Evolutionary conservation across 2,888 invertebrate species (phyloP), one percentile per base, ranked within the genome.

Genomic region (Ophion slaviceki): DNA sequence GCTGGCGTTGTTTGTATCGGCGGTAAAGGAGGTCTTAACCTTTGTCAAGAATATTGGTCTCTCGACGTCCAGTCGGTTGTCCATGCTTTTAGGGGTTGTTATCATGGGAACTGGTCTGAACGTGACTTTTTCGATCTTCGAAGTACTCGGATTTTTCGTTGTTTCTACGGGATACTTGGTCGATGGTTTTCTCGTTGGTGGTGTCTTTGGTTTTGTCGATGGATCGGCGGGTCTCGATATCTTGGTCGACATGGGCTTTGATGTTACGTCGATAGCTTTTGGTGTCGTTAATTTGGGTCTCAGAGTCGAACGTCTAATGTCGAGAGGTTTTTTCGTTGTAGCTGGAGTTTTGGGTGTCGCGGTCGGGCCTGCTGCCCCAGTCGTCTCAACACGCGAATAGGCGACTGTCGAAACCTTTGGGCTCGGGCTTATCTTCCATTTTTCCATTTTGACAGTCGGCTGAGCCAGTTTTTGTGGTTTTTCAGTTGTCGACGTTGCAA

Each of bases 1-100:
- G 24, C 85, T 88, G 0, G 93, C 91, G 1, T 95, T 86, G 1
- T 95, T 86, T 95, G 95, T 94, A 88, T 95, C 95, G 47, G 95
- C 95, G 8, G 95, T 89, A 36, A 96, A 94, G 0, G 96, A 95
- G 7, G 96, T 95, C 90, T 96, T 96, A 20, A 96, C 93, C 93
- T 96, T 96, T 3, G 96, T 96, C 61, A 95, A 82, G 71, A 93
- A 93, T 71, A 90, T 88, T 0, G 93, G 91, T 47, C 89, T 91
- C 5, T 93, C 92, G 0, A 89, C 91, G 17, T 24, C 82, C 20
- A 17, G n/a, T 24, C 40, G 70, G 7, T 47, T 32, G 0, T 90
- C 91, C 3, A 80, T 59, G 67, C 57, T 85, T 82, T 92, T 93
- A 62, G 90, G 88, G 0, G 89, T 90, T 5, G 90, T 90, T 61